Base-by-base conservation (phyloP, 2,888 invertebrate species). In the Melanotus villosus region DNA sequence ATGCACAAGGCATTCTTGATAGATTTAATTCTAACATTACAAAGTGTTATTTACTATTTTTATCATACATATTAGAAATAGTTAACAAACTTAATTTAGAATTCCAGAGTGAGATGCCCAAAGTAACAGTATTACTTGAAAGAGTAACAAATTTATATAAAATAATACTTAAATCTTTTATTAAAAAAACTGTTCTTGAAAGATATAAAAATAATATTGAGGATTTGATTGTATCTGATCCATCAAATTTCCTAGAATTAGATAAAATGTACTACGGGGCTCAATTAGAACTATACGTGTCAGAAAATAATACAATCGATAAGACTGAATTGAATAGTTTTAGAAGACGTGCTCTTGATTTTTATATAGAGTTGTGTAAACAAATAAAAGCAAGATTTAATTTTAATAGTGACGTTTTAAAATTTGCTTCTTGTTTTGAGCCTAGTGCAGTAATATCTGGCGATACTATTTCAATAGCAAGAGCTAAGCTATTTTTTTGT, bases 31-130 rank as follows among this genome's bases (percentile, higher is more conserved):
- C 26, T 0, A 16, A 21, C 7, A 34, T 58, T 9, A 32, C 14
- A 16, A 69, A 65, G 45, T 14, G 52, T 7, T 65, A 69, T 65
- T 60, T 60, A 19, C 1, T 14, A 19, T 60, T 69, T 45, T 32
- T 65, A 9, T 18, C 45, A 6, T 65, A 59, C 32, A 41, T 43
- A 54, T 43, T 56, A 12, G 36, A 54, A 45, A 32, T 70, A 19
- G 57, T 70, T 12, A 70, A 65, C 18, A 70, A 63, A 38, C 41
- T 70, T 26, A 70, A 66, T 60, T 45, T 45, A 38, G 65, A 70
- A 56, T 65, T 70, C 52, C 62, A 60, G 50, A 45, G 45, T 36
- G 66, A 70, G 65, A 36, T 45, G 14, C 52, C 54, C 16, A 65
- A 60, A 70, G 62, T 70, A 16, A 47, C 23, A 6, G 1, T 47